Evolutionary conservation across 2,888 invertebrate species (phyloP).

Genomic region (Pyrrhia umbra): DNA sequence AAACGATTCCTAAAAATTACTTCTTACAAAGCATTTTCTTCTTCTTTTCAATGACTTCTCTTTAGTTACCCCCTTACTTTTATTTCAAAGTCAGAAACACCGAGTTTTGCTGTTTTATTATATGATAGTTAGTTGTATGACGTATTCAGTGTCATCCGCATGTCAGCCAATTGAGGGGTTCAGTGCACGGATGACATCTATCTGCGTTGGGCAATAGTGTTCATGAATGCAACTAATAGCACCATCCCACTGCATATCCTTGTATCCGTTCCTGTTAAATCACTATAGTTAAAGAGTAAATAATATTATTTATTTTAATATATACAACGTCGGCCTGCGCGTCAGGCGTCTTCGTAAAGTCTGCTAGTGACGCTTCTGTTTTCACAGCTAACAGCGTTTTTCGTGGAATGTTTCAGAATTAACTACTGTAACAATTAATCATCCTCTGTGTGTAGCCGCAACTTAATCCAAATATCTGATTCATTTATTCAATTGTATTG

Average conservation of each 20-base stretch:
- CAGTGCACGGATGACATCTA: conserved; percentile 69
- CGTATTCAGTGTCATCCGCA: conserved; percentile 56
- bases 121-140: no score
- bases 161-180: conserved; percentile 72
- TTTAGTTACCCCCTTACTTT: no score
- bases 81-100: no score
- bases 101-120: no score
- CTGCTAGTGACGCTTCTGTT: conserved; percentile 12
- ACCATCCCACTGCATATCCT: conserved; percentile 16
- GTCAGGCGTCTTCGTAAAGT: conserved; percentile 26
- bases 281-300: background rate
- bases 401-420: conserved; percentile 27
- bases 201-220: conserved; percentile 57
- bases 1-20: no score
- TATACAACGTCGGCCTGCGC: background rate
- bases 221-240: conserved; percentile 23
- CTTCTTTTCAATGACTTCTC: no score
- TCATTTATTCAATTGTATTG: conserved; percentile 17
- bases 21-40: no score
- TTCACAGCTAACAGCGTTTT: conserved; percentile 28
- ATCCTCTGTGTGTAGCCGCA: background rate
- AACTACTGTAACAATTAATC: conserved; percentile 13
- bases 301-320: conserved; percentile 5
- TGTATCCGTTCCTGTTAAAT: background rate
- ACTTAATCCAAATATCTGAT: conserved; percentile 30